These are phyloP conservation scores for Hypsopygia costalis DNA, from an alignment of 2,888 invertebrate species.

Conservation along the genomic window DNA sequence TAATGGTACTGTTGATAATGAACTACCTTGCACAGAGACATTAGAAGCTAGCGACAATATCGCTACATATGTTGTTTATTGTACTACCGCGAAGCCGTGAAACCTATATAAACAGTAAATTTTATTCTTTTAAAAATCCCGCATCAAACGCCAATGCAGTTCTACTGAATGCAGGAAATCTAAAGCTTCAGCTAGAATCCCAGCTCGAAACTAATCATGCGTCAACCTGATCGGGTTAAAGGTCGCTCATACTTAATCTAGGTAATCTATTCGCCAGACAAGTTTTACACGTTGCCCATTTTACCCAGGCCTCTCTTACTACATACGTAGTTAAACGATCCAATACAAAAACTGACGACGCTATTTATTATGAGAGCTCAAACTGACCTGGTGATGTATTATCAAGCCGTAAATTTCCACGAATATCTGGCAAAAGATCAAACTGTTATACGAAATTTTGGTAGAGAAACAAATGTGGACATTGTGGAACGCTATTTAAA, in stretches of 20 bases:
- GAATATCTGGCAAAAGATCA: slow-evolving; percentile 65
- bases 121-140: no score
- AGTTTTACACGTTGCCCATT: slow-evolving; percentile 55
- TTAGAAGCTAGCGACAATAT: no score
- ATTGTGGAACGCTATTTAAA: no score
- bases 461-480: slow-evolving; percentile 34
- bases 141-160: no score
- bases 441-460: slow-evolving; percentile 45
- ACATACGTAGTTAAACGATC: slow-evolving; percentile 20
- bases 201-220: slow-evolving; percentile 54
- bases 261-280: slow-evolving; percentile 71
- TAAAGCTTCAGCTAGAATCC: slow-evolving; percentile 26
- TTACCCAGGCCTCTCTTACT: slow-evolving; percentile 35
- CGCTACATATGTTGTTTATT: no score
- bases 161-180: slow-evolving; percentile 10
- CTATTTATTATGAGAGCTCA: slow-evolving; percentile 45
- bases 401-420: slow-evolving; percentile 73
- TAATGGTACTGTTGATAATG: no score
- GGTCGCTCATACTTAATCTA: slow-evolving; percentile 68
- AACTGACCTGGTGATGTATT: slow-evolving; percentile 52
- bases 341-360: slow-evolving; percentile 20
- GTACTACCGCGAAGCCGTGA: no score
- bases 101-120: no score
- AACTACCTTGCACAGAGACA: no score
- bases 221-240: slow-evolving; percentile 62